Evolutionary conservation across 2,888 invertebrate species (phyloP), one percentile per base, ranked within the genome.

Genomic region (Callinectes sapidus): DNA sequence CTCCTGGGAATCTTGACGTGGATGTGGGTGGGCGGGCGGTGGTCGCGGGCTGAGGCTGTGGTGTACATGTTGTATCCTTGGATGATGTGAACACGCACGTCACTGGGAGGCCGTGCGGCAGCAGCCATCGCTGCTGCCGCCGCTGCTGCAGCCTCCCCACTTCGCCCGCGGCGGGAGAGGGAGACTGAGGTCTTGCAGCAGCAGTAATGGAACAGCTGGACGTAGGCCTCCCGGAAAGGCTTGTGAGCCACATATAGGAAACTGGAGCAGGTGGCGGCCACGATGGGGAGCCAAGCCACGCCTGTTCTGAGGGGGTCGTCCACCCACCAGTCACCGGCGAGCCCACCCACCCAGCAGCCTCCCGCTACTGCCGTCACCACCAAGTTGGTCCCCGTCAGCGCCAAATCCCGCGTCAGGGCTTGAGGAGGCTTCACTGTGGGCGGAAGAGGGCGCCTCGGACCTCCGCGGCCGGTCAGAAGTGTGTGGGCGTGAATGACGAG

Each of bases 181-280:
- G 97, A 97, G 42, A 97, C 97, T 8, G 97, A 97, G 14, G 97
- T 97, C 95, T 98, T 98, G 96, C 97, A 98, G 95, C 97, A 98
- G 95, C 97, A 98, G 95, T 98, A 98, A 95, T 97, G 97, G 95
- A 97, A 98, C 14, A 98, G 96, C 95, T 97, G 97, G 23, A 97
- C 96, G 95, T 97, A 98, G 10, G 97, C 97, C 93, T 96, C 96
- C 71, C 97, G 96, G 95, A 98, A 98, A 95, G 97, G 97, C 14
- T 96, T 96, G 95, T 97, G 97, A n/a, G 97, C 93, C 23, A 91
- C 94, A 92, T 94, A 94, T 2, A 94, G 86, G 92, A 94, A 94
- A 32, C 93, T 92, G 85, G 92, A 89, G 32, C 93, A 85, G 32
- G 94, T 92, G 42, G 94, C 93, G 23, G 94, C 94, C 23, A 89